Base-by-base conservation (phyloP, 2,797 vertebrate genomes). In the Lagodon rhomboides region DNA sequence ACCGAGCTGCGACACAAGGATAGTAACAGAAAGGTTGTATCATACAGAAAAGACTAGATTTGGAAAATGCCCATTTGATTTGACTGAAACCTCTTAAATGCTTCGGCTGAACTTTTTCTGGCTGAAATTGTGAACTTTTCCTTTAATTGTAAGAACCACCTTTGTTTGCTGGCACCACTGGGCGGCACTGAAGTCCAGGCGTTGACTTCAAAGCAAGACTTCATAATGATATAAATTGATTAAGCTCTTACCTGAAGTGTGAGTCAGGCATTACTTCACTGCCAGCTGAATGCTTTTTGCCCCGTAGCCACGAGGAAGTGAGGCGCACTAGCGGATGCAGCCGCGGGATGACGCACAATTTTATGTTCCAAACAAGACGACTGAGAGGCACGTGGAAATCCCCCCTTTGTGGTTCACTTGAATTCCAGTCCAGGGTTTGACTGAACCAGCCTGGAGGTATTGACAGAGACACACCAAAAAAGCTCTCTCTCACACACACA, bases 311-410 rank as follows among this genome's bases (percentile, higher is more conserved):
- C 51, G 30, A 80, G 79, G 86, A 89, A 88, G 88, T 79, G 83
- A 90, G 87, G 80, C 56, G 49, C 82, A 49, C 70, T 63, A 22
- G 87, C 83, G 88, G 93, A 93, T 91, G 83, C 85, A 86, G 85
- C 87, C 61, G 50, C 51, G 54, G 80, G 64, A 89, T 94, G 93
- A 93, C 86, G 80, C 92, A 93, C 83, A 4, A 51, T 79, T 87
- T 88, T 72, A 82, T 83, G 82, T 81, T 88, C 83, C 77, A 59
- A 77, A 86, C 82, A 82, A 75, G 82, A 84, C 34, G 49, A 75
- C 83, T 73, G 73, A 73, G 84, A 91, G 86, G 92, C 91, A 85
- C 90, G 86, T 93, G 93, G 93, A 94, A 95, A 94, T 93, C 88
- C 92, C 93, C 93, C 81, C 64, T 80, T 80, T 91, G 91, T 87